Evolutionary conservation across 2,888 invertebrate genomes (phyloP), one percentile per base, ranked within the genome.

Genomic region (Troglohyphantes excavatus): DNA sequence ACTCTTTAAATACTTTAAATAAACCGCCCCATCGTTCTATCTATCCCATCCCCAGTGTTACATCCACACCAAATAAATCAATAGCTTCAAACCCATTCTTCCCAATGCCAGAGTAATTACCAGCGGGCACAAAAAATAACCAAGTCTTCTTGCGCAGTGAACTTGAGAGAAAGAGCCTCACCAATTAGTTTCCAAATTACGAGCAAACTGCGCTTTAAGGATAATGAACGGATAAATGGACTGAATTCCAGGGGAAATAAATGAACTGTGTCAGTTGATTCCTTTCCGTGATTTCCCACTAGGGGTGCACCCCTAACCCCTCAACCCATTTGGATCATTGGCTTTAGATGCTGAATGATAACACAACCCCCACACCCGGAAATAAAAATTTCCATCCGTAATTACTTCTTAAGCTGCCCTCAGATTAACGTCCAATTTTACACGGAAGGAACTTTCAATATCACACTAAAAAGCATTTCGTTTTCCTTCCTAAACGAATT

Each of bases 181-280:
- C 89, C 83, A 90, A 90, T 90, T 90, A 90, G 89, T 90, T 90
- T 78, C 70, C 78, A 68, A 88, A 72, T 70, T 76, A 89, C 73
- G 81, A 75, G 82, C 87, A 87, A 89, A 89, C 89, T 82, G 75
- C 65, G 89, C 83, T 78, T 78, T 53, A 53, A 82, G 84, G 89
- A 83, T 90, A 90, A 90, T 90, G 89, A 90, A 90, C 89, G 84
- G 78, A 84, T 90, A 90, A 90, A 90, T 90, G 84, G 84, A 90
- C 83, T 90, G 72, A 83, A 84, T 90, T 90, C 67, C 46, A 53
- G 43, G 76, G 53, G 83, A 84, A 90, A 90, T 84, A 84, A 90
- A 90, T 89, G 89, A 84, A 90, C 83, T 84, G 89, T 84, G 89
- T 90, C 89, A 78, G 83, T 90, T 84, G 84, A 90, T 79, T 89